Base-by-base conservation (phyloP, 1,140 invertebrate species). In the Brachionus asplanchnoidis region DNA sequence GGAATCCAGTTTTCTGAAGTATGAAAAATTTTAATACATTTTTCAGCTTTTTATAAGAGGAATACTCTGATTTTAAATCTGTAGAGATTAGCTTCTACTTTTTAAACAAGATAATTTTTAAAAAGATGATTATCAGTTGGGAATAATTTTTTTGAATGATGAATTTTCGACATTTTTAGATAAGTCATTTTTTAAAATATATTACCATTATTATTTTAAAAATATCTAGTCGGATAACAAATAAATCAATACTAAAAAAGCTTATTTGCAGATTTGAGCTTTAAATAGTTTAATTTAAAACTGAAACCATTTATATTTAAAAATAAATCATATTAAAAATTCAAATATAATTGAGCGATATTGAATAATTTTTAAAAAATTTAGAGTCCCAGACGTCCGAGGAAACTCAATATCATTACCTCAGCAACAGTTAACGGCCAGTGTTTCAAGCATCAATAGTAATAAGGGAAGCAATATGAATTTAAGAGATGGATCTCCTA, bases 401-500 rank as follows among this genome's bases (percentile, higher is more conserved):
- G 53, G 40, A 60, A 82, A 60, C 12, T 65, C 79, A 50, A 77
- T 44, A 14, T 77, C 28, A 12, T 2, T 77, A 20, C 20, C 46
- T 11, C 42, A 44, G 53, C 44, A 46, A 9, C 73, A 77, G 53
- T 53, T 20, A 26, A 28, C 73, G 7, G 46, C 44, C 1, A 77
- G 73, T 28, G 28, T 26, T 23, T 28, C 40, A 5, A 77, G 73
- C 28, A 77, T 77, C 5, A 77, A 77, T 32, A 77, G 73, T 77
- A 77, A 50, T 50, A 77, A 77, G 28, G 73, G 73, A 23, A 77
- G 73, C 14, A 77, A 53, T 9, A 77, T 46, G 50, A 82, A 60
- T 65, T 44, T 82, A 46, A 12, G 79, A 82, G 65, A 82, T 82
- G 79, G 79, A 23, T 50, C 40, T 0, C 73, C 73, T 0, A 82